Base-by-base conservation (phyloP, 2,888 invertebrate genomes). In the Eupithecia insigniata region DNA sequence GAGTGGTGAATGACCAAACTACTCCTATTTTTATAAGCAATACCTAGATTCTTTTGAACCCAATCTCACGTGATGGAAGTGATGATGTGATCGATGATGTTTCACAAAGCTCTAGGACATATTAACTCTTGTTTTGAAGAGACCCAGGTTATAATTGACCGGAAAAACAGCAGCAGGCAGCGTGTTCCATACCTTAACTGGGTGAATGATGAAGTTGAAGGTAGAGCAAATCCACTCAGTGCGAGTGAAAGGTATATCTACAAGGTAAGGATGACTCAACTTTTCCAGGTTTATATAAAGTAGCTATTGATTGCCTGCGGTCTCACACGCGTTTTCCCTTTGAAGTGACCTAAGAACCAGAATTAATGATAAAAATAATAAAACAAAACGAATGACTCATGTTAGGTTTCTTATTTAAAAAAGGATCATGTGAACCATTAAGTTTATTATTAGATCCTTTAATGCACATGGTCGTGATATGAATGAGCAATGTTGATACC, bases 351-450 rank as follows among this genome's bases (percentile, higher is more conserved):
- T 36, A 14, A 39, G 2, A 14, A 39, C 14, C 36, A 39, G 14
- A 39, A 4, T 14, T 14, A 39, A 39, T 39, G 14, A 14, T 36
- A 18, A 18, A 43, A 43, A 43, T n/a, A 7, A 43, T 1, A 51
- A 51, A 22, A 51, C n/a, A 51, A n/a, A 22, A 51, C 26, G 12
- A 51, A 22, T 0, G 22, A 55, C 22, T 51, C 22, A 22, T 55
- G 55, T 55, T 26, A 12, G 55, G 10, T 51, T 26, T 55, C 3
- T 12, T 12, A 10, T 68, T 71, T 14, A 30, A 69, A 74, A 74
- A 71, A 62, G 28, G 30, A 67, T 69, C 71, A 74, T 69, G 71
- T 34, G 36, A 22, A 66, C 74, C 69, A 74, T 71, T 74, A 71
- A 26, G 74, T 74, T 69, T 58, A 69, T 36, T 71, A 74, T 67